Conservation (phyloP, 35 echinoderm and acorn worm species). For the Amphiura filiformis region DNA sequence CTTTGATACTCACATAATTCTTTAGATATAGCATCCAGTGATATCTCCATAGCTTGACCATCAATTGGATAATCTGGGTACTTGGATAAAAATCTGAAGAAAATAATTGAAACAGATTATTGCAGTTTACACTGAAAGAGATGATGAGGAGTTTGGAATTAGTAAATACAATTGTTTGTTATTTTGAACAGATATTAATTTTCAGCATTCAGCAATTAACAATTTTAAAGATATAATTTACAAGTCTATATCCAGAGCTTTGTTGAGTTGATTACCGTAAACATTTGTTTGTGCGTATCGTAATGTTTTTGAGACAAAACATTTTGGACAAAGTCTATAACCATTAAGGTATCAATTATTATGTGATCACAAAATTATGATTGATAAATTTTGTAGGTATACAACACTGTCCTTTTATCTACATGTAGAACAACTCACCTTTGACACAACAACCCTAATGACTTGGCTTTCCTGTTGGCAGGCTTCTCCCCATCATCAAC, state of each 20-base stretch:
- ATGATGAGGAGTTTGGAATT: background rate
- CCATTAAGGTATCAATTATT: no score
- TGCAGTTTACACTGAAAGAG: background rate
- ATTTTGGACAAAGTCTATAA: no score
- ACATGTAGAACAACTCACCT: no score
- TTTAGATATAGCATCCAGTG: slow-evolving; percentile 80
- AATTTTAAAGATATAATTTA: no score
- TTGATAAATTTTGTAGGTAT: no score
- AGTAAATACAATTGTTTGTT: background rate
- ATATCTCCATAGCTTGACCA: slow-evolving; percentile 66
- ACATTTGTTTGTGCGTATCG: no score
- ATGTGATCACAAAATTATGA: no score
- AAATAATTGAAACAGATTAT: slow-evolving; percentile 39
- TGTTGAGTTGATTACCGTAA: no score
- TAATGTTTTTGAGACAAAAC: no score
- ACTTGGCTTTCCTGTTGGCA: slow-evolving; percentile 80
- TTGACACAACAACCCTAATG: slow-evolving; percentile 86
- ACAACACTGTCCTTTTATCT: no score
- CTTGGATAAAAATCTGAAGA: slow-evolving; percentile 77
- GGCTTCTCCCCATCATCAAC: slow-evolving; percentile 51
- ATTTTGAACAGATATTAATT: background rate
- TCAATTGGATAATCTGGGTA: slow-evolving; percentile 75
- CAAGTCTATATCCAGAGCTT: no score
- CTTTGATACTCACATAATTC: slow-evolving; percentile 89
- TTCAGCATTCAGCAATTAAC: no score